Percentiles rank a stretch among this genome's conserved stretches.
Evolutionary conservation across 2,113 vertebrate species (phyloP).

Genomic region (Cinclus mexicanus): DNA sequence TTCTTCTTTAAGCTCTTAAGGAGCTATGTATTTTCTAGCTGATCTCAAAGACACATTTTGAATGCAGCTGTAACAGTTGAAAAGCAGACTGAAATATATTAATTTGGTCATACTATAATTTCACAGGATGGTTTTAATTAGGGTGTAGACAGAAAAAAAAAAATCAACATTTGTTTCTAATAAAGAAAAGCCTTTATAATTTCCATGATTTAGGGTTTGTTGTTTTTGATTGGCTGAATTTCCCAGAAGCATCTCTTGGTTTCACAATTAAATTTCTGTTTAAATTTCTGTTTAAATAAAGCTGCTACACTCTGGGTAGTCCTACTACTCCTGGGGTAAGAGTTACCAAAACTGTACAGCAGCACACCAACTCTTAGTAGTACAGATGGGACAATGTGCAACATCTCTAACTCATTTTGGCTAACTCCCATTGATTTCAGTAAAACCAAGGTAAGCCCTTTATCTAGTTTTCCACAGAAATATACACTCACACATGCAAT

Average conservation of each 20-base stretch:
- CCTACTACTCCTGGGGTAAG: not conserved
- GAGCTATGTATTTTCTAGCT: not conserved
- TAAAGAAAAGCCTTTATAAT: conserved; percentile 53
- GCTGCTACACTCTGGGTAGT: not conserved
- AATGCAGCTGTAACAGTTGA: conserved; percentile 38
- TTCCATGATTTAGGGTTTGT: conserved; percentile 51
- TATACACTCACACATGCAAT: not conserved
- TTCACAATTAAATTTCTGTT: conserved; percentile 22
- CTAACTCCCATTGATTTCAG: not conserved
- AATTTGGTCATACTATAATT: conserved; percentile 43
- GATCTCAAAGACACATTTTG: conserved; percentile 43
- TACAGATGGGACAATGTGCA: not conserved
- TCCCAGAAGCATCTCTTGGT: conserved; percentile 42
- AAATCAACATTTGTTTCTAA: conserved; percentile 65
- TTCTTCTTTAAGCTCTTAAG: not conserved
- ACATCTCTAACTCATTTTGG: not conserved
- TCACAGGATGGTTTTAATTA: conserved; percentile 42
- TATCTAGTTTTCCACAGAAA: not conserved
- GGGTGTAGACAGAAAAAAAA: conserved; percentile 26
- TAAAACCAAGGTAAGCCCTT: not conserved
- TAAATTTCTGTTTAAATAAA: not conserved
- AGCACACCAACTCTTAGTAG: not conserved
- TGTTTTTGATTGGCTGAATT: conserved; percentile 48
- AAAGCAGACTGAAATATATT: conserved; percentile 52
- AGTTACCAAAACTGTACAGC: not conserved